Conservation (phyloP, 1,140 invertebrate species). For the Teleopsis dalmanni region DNA sequence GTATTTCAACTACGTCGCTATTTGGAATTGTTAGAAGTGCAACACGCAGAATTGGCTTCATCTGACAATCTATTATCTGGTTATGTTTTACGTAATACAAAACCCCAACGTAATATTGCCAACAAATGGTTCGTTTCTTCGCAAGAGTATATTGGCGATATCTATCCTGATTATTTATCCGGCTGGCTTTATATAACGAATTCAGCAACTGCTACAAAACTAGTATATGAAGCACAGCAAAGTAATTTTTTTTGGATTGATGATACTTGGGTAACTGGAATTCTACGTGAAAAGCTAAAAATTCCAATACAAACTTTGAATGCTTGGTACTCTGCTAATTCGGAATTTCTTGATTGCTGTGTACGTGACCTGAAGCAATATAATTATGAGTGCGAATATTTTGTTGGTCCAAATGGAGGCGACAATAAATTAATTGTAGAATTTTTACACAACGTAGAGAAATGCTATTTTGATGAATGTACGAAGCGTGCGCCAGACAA, state of each 20-base stretch:
- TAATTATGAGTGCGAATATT: slow-evolving; percentile 50
- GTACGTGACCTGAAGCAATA: slow-evolving; percentile 52
- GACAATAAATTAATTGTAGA: slow-evolving; percentile 57
- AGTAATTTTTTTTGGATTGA: slow-evolving; percentile 75
- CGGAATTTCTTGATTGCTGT: slow-evolving; percentile 67
- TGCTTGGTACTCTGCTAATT: slow-evolving; percentile 59
- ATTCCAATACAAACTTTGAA: slow-evolving; percentile 56
- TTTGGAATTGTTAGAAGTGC: slow-evolving; percentile 34
- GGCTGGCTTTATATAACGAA: slow-evolving; percentile 78
- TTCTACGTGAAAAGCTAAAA: slow-evolving; percentile 54
- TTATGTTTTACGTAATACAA: slow-evolving; percentile 58
- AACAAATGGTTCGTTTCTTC: slow-evolving; percentile 76
- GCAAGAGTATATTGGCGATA: slow-evolving; percentile 53
- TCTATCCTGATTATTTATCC: slow-evolving; percentile 70
- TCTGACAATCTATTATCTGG: slow-evolving; percentile 52
- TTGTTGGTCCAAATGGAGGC: slow-evolving; percentile 64
- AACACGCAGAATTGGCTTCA: slow-evolving; percentile 34
- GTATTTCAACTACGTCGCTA: slow-evolving; percentile 54
- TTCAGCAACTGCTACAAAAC: slow-evolving; percentile 47
- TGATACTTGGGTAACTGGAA: slow-evolving; percentile 72
- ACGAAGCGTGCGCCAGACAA: slow-evolving; percentile 40
- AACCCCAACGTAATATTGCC: slow-evolving; percentile 54
- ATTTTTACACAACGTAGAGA: slow-evolving; percentile 54
- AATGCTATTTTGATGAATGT: slow-evolving; percentile 51
- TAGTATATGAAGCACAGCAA: slow-evolving; percentile 47